Evolutionary conservation across 2,113 vertebrate species (phyloP), one percentile per base, ranked within the genome.

Genomic region (Nothobranchius kuhntae): DNA sequence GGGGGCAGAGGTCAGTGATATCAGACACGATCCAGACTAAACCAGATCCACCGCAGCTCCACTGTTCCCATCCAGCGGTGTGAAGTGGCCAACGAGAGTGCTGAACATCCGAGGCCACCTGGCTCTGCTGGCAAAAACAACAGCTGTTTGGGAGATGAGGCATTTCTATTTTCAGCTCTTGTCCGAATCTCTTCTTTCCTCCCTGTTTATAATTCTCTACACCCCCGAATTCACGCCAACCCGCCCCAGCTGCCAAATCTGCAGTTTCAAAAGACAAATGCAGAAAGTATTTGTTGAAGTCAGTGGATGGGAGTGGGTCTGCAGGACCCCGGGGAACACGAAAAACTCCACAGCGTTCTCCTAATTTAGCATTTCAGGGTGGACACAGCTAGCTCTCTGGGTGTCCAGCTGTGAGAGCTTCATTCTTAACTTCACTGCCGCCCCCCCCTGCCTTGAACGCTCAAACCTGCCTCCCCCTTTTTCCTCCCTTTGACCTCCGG

Each of bases 101-200:
- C 66, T 53, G 52, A 82, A 84, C 86, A 86, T 86, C 93, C 90
- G 86, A 48, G 92, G 94, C 94, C 97, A 98, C 94, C 95, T 98
- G 96, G 93, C 93, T 87, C 91, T 90, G 91, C 66, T 96, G 95
- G 95, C 94, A 85, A 95, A 97, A 98, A 98, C 96, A 98, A 95
- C 90, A 93, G 91, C 94, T 98, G 95, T 91, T 95, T 95, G 81
- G 73, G 91, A 88, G 92, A 95, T 96, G 94, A 96, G 93, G 87
- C 91, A 91, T 89, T 93, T 95, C 94, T 96, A 96, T 93, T 96
- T 95, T 96, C 92, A 94, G 92, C 92, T 75, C 78, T 74, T 73
- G 75, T 86, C 81, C 87, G 85, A 84, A 84, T 85, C 79, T 83
- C 71, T 62, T 91, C 90, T 84, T 92, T 87, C 81, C 92, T 7